Conservation (phyloP, 35 echinoderm and acorn worm genomes). For the Ophioderma brevispina region DNA sequence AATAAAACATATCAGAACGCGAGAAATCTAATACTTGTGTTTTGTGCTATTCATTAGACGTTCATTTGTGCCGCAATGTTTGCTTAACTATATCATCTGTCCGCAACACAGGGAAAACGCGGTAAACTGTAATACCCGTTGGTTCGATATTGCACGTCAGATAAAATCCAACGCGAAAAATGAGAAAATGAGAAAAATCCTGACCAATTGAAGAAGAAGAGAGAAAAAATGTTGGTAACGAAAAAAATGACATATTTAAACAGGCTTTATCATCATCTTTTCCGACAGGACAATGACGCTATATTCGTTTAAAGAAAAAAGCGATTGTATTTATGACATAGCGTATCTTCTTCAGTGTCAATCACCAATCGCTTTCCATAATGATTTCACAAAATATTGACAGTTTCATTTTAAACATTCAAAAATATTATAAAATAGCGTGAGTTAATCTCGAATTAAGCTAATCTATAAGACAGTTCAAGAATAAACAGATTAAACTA, state of each 20-base stretch:
- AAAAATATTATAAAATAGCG: too few species aligned
- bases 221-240: background rate
- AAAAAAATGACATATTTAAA: constrained; percentile 11
- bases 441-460: too few species aligned
- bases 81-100: background rate
- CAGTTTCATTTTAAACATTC: too few species aligned
- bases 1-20: background rate
- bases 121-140: background rate
- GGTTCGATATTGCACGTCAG: background rate
- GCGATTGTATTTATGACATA: background rate
- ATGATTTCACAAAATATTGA: too few species aligned
- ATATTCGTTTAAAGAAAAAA: background rate
- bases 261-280: background rate
- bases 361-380: too few species aligned
- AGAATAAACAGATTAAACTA: too few species aligned
- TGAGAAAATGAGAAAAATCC: background rate
- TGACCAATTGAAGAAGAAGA: background rate
- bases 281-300: background rate
- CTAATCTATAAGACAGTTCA: too few species aligned
- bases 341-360: too few species aligned
- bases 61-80: background rate
- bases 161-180: background rate
- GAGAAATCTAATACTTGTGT: constrained; percentile 8
- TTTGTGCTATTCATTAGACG: background rate
- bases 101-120: background rate